Conservation (phyloP, 2,113 vertebrate genomes). For the Ctenodactylus gundi region DNA sequence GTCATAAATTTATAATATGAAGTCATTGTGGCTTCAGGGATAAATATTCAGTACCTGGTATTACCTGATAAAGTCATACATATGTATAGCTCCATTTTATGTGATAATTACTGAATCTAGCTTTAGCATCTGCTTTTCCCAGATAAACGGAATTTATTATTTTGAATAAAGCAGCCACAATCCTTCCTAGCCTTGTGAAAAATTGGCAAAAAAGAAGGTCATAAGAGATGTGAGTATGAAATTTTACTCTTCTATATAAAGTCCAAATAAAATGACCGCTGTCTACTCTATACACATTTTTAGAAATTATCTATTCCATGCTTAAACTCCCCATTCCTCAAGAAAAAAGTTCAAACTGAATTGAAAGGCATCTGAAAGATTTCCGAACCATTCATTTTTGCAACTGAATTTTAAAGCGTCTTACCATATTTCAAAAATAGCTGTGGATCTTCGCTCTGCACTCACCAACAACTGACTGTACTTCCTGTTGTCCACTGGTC, state of each 20-base stretch:
- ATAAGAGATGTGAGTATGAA: background rate
- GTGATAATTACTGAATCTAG: constrained; percentile 85
- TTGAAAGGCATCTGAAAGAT: constrained; percentile 41
- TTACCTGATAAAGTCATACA: constrained; percentile 86
- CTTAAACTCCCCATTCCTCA: constrained; percentile 10
- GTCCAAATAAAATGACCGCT: background rate
- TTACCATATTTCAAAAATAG: constrained; percentile 55
- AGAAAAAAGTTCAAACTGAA: constrained; percentile 45
- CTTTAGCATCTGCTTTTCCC: constrained; percentile 83
- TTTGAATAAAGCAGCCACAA: constrained; percentile 77
- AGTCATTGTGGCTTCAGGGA: constrained; percentile 78
- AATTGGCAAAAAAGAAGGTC: constrained; percentile 55
- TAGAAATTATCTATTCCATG: constrained; percentile 27
- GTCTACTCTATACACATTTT: background rate
- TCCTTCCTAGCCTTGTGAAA: constrained; percentile 71
- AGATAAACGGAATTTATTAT: constrained; percentile 83
- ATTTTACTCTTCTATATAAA: constrained; percentile 6
- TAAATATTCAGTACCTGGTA: constrained; percentile 85
- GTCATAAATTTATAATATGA: constrained; percentile 82
- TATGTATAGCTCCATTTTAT: constrained; percentile 82
- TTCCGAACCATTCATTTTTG: constrained; percentile 3
- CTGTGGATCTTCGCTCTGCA: background rate
- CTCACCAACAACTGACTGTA: background rate
- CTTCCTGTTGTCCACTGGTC: background rate
- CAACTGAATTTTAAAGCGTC: constrained; percentile 56